These are phyloP conservation scores for Tupaia chinensis DNA, from an alignment of 2,113 vertebrate species.

Conservation along the genomic window DNA sequence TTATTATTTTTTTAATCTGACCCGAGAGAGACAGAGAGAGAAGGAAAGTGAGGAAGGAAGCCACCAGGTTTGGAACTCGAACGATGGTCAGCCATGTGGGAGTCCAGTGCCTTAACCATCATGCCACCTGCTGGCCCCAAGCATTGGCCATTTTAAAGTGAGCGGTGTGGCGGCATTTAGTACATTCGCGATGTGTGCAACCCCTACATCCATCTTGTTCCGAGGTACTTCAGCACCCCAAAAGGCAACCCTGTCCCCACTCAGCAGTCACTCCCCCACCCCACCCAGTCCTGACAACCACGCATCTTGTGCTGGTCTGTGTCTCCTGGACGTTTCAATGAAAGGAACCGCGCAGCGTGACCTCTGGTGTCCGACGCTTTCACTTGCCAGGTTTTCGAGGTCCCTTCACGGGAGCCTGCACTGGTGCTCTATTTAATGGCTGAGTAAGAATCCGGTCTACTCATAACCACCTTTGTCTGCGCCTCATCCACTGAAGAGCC, in stretches of 20 bases:
- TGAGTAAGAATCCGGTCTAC: not conserved
- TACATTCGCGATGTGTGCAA: not conserved
- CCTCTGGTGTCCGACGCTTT: not conserved
- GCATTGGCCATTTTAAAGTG: not conserved
- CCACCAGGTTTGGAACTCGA: too few species aligned
- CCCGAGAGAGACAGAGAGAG: too few species aligned
- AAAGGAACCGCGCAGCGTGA: too few species aligned
- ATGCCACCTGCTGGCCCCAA: too few species aligned
- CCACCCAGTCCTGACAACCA: not conserved
- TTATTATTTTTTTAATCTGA: too few species aligned
- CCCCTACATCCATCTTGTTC: not conserved
- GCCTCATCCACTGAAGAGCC: not conserved
- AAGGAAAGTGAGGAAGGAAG: too few species aligned
- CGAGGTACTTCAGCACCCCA: not conserved
- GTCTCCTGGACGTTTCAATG: not conserved
- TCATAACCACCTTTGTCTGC: not conserved
- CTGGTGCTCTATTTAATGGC: not conserved
- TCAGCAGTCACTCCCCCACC: not conserved
- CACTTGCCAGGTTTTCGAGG: not conserved
- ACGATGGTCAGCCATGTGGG: too few species aligned
- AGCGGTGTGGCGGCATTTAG: not conserved
- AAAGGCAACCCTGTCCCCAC: not conserved
- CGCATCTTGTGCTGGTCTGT: not conserved
- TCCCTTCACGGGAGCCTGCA: not conserved
- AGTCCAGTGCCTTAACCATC: too few species aligned